These are phyloP conservation scores for Eupeodes luniger DNA, from an alignment of 2,888 invertebrate genomes.

Conservation along the genomic window DNA sequence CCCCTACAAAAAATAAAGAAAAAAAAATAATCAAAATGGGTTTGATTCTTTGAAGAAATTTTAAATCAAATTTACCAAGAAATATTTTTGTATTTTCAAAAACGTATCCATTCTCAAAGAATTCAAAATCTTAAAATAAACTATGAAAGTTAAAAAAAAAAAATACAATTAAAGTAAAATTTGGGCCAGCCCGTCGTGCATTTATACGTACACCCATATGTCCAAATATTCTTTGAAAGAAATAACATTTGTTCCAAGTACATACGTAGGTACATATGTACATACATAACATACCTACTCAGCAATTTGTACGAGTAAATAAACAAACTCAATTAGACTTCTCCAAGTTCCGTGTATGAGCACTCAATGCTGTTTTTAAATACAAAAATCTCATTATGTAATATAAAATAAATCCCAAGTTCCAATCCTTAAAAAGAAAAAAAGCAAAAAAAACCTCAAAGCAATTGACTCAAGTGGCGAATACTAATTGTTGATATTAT, in stretches of 20 bases:
- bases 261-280: background rate
- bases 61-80: too few species aligned
- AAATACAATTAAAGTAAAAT: too few species aligned
- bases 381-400: background rate
- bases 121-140: too few species aligned
- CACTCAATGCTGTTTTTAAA: slow-evolving; percentile 16
- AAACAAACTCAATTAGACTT: slow-evolving; percentile 14
- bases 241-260: background rate
- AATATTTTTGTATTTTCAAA: too few species aligned
- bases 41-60: too few species aligned
- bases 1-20: too few species aligned
- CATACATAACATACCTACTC: background rate
- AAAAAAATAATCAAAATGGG: too few species aligned
- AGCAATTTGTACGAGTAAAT: slow-evolving; percentile 9
- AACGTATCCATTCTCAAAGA: too few species aligned
- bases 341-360: slow-evolving; percentile 6
- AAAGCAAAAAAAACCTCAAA: slow-evolving; percentile 34
- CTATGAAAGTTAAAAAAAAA: too few species aligned
- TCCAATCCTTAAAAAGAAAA: slow-evolving; percentile 27
- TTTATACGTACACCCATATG: too few species aligned
- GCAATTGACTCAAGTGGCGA: slow-evolving; percentile 67
- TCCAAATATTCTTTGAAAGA: background rate
- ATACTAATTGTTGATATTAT: slow-evolving; percentile 67
- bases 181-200: too few species aligned
- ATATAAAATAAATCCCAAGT: background rate